Conservation (phyloP, 2,113 vertebrate genomes). For the Oreochromis spilurus region DNA sequence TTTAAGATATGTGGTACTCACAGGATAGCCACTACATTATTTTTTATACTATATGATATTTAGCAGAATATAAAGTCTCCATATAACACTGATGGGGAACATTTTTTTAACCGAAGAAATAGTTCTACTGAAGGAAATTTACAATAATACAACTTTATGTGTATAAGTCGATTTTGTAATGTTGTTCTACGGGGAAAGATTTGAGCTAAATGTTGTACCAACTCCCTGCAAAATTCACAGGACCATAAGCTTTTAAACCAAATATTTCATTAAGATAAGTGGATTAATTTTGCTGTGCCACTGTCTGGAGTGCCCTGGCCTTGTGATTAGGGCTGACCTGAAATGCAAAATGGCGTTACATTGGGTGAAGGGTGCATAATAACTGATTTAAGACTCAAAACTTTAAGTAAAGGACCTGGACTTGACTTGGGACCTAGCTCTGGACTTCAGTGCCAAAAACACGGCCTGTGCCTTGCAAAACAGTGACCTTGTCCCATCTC, state of each 20-base stretch:
- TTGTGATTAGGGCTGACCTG: neutral
- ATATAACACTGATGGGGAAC: neutral
- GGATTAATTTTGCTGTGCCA: neutral
- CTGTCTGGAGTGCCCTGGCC: neutral
- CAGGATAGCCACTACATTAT: neutral
- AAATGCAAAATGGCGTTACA: neutral
- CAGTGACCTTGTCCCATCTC: neutral
- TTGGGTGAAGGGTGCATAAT: neutral
- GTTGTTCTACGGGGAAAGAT: neutral
- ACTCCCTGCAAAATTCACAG: neutral
- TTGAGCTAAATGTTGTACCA: neutral
- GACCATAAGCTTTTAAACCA: neutral
- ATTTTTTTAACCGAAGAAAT: rapidly evolving
- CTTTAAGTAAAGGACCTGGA: neutral
- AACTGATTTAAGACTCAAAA: neutral
- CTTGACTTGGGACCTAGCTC: neutral
- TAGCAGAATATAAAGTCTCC: neutral
- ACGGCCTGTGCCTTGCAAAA: neutral
- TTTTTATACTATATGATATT: neutral
- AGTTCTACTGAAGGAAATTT: neutral
- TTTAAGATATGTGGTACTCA: neutral
- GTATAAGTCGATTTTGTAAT: neutral
- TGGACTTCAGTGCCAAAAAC: neutral
- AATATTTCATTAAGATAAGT: neutral
- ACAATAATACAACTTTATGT: neutral